Conservation (phyloP, 64 coral and sea anemone genomes). For the Montipora cactus region DNA sequence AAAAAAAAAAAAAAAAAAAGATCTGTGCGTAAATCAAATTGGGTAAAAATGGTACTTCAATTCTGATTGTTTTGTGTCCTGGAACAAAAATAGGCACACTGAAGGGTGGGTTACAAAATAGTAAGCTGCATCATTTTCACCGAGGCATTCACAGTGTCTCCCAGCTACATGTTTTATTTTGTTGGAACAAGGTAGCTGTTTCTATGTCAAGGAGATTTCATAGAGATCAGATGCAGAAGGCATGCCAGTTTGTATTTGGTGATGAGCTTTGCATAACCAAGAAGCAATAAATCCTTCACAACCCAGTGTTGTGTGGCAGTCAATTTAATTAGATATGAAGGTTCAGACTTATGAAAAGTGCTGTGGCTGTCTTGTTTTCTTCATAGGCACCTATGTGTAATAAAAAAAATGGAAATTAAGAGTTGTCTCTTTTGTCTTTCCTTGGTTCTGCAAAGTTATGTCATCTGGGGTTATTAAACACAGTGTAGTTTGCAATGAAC, state of each 20-base stretch:
- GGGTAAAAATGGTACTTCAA: background rate
- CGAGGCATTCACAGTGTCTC: conserved; percentile 22
- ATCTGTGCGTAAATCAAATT: no score
- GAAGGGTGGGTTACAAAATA: background rate
- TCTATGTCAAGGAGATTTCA: background rate
- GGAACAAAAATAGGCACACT: conserved; percentile 3
- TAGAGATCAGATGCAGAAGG: conserved; percentile 10
- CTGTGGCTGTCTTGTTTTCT: background rate
- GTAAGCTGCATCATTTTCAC: background rate
- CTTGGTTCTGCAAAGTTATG: conserved; percentile 39
- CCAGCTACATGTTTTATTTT: conserved; percentile 17
- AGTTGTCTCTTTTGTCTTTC: background rate
- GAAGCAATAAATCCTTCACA: background rate
- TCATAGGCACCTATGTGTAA: background rate
- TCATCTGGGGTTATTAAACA: background rate
- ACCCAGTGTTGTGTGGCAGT: background rate
- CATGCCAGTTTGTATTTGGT: conserved; percentile 22
- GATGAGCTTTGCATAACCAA: conserved; percentile 30
- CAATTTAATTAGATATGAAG: background rate
- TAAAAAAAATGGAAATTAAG: background rate
- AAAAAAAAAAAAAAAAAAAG: background rate
- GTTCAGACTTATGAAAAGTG: background rate
- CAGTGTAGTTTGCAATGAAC: conserved; percentile 21
- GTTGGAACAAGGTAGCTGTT: conserved; percentile 19
- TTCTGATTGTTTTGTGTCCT: background rate